Evolutionary conservation across 37 sponge, comb jelly and placozoan genomes (phyloP).

Genomic region (Cliona cf. orientalis): DNA sequence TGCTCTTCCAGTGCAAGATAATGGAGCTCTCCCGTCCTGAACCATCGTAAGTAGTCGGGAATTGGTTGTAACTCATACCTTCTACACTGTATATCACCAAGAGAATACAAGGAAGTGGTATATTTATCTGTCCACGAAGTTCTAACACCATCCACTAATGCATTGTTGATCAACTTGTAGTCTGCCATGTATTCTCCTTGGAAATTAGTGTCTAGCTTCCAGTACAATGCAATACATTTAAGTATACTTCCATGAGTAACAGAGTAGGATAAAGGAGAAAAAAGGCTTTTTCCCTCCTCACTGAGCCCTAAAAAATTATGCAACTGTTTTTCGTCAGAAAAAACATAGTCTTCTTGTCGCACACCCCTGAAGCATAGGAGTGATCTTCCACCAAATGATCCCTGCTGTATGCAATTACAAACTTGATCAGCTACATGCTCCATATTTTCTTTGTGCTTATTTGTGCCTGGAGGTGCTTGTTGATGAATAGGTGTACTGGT

Average conservation of each 20-base stretch:
- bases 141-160: not conserved
- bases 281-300: not conserved
- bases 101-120: not conserved
- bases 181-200: not conserved
- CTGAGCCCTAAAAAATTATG: not conserved
- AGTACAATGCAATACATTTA: not conserved
- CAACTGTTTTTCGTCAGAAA: not conserved
- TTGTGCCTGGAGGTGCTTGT: not conserved
- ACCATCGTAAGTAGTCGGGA: constrained; percentile 20
- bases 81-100: not conserved
- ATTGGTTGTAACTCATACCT: constrained; percentile 19
- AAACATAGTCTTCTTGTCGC: not conserved
- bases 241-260: not conserved
- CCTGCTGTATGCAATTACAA: not conserved
- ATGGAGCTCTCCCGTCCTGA: constrained; percentile 17
- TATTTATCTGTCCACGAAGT: constrained; percentile 15
- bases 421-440: not conserved
- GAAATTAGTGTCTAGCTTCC: not conserved
- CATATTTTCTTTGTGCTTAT: not conserved
- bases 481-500: not conserved
- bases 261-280: not conserved
- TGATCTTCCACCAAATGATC: not conserved
- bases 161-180: not conserved
- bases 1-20: constrained; percentile 3
- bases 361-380: not conserved